Percentiles rank a stretch among this genome's conserved stretches.
phyloP scores from a whole-genome alignment of 2,113 vertebrate genomes.

The Motacilla alba region DNA sequence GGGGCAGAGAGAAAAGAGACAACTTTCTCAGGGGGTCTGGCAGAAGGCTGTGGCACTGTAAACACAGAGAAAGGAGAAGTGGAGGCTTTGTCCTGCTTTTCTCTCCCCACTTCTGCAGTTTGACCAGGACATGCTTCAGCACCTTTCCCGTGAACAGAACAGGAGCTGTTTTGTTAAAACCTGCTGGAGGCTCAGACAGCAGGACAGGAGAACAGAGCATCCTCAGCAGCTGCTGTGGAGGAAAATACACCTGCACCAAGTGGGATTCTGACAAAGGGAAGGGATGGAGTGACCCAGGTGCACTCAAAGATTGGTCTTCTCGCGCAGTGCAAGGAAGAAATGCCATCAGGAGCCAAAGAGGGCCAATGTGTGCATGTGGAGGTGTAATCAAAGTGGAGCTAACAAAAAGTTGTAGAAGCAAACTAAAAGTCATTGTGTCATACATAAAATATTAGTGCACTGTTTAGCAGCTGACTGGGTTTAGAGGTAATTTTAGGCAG shows the following conservation, averaged over 20 bases:
- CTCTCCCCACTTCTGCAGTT: not conserved
- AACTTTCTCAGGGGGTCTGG: not conserved
- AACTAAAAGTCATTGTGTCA: not conserved
- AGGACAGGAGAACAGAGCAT: rapidly evolving
- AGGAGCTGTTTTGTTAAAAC: not conserved
- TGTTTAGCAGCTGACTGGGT: not conserved
- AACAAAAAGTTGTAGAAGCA: not conserved
- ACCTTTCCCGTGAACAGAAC: not conserved
- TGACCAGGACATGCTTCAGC: not conserved
- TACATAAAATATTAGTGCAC: not conserved
- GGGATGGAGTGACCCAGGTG: not conserved
- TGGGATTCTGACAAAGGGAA: not conserved
- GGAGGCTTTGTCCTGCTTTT: not conserved
- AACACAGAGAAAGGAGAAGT: not conserved
- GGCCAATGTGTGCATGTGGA: not conserved
- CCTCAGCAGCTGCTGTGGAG: not conserved
- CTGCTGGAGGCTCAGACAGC: not conserved
- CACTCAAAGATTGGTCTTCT: not conserved
- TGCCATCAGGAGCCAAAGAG: not conserved
- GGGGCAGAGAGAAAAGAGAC: not conserved
- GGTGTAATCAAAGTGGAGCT: not conserved
- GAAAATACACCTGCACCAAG: not conserved
- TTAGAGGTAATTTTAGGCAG: not conserved
- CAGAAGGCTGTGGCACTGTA: not conserved
- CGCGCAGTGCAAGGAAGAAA: not conserved